phyloP scores from a whole-genome alignment of 2,797 vertebrate species.

The Neosilurus hyrtlii region DNA sequence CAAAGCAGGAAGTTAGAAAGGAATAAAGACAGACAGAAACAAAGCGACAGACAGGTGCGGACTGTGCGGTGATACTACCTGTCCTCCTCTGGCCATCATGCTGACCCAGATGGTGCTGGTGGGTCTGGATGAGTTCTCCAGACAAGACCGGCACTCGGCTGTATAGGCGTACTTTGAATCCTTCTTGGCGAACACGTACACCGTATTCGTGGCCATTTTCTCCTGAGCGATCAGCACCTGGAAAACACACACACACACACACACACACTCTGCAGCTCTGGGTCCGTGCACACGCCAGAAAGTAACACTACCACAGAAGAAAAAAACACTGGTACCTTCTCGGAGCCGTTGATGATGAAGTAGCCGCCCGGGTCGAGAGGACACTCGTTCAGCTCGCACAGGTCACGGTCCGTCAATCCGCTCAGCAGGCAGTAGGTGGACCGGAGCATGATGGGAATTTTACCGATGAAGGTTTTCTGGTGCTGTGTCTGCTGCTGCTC shows the following conservation, averaged over 20 bases:
- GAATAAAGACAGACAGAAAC: not conserved
- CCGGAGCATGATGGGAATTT: conserved; percentile 98
- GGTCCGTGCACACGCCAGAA: not conserved
- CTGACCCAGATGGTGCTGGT: conserved; percentile 99
- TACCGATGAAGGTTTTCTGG: conserved; percentile 98
- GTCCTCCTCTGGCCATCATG: conserved; percentile 98
- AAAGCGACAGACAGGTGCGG: not conserved
- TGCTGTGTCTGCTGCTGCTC: conserved; percentile 96
- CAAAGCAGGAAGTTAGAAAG: not conserved
- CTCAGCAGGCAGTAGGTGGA: conserved; percentile 96
- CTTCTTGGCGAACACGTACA: conserved; percentile 98
- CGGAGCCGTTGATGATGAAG: conserved; percentile 98
- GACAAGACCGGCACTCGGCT: conserved; percentile 91
- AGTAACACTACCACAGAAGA: too few species aligned
- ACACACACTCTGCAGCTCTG: not conserved
- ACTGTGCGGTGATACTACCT: conserved; percentile 71
- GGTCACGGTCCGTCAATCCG: conserved; percentile 91
- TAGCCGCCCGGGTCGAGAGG: conserved; percentile 96
- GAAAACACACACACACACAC: conserved; percentile 6
- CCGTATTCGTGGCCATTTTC: conserved; percentile 99
- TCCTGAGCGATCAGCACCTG: conserved; percentile 98
- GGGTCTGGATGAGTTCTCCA: conserved; percentile 96
- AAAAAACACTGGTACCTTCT: conserved; percentile 76
- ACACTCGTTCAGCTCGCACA: conserved; percentile 96
- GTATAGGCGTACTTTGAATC: conserved; percentile 99